Evolutionary conservation across 2,888 invertebrate genomes (phyloP), one percentile per base, ranked within the genome.

Genomic region (Eristalis arbustorum): DNA sequence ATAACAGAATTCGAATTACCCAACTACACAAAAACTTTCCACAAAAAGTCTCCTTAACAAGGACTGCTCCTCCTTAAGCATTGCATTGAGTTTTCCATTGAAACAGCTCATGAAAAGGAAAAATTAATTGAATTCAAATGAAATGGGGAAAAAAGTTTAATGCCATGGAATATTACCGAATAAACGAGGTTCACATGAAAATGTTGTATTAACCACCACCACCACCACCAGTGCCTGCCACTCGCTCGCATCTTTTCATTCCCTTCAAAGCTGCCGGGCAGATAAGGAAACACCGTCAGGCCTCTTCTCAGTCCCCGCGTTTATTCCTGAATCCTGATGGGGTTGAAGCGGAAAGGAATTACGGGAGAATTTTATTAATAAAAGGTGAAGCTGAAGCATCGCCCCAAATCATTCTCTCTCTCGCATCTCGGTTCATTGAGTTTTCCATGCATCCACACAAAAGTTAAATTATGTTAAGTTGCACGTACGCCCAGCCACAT

Each of bases 381-480:
- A 74, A 69, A 85, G 11, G 18, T 63, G 49, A 81, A 61, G 25
- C 40, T 14, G 34, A 25, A 42, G 18, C 37, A 37, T 10, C 8
- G 10, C 37, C 37, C 37, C 37, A 37, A 37, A 37, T 37, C 37
- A 37, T 37, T 37, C 37, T 28, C 66, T 37, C 37, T 28, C 66
- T 67, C 71, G 23, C 71, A 74, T 83, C 25, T 72, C 83, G 79
- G 78, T 87, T 87, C 87, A 87, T 87, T 87, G 87, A 18, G 83
- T 83, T 83, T 83, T 87, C 78, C 75, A 79, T 87, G 79, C 72
- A 87, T 87, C 75, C 83, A 79, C 78, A 78, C 78, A 87, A 83
- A 83, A 87, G 83, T 83, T 83, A 87, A 87, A 75, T 78, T 87
- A 87, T 87, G 83, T 83, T 83, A 87, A 87, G 87, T 87, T 72